Evolutionary conservation across 2,113 vertebrate genomes (phyloP).

Genomic region (Lutjanus erythropterus): DNA sequence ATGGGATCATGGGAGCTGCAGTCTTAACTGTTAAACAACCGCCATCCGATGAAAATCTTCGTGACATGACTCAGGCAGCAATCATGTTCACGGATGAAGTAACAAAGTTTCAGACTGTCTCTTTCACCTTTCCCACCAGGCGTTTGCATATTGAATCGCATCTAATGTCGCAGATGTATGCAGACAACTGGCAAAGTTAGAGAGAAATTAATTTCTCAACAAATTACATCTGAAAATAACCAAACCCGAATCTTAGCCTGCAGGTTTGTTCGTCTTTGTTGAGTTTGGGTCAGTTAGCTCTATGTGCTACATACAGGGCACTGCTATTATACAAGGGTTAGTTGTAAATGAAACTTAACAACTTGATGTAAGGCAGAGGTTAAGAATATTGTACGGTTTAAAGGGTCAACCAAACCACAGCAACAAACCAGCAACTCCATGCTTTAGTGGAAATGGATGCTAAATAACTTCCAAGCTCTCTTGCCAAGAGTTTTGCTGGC

Average conservation of each 20-base stretch:
- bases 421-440: neutral
- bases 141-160: constrained; percentile 39
- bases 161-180: constrained; percentile 36
- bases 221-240: constrained; percentile 31
- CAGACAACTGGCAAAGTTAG: constrained; percentile 25
- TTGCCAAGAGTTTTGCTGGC: constrained; percentile 3
- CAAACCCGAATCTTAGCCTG: constrained; percentile 20
- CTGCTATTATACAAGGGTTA: neutral
- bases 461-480: constrained; percentile 8
- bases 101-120: too few relatives aligned
- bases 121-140: neutral
- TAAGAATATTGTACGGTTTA: neutral
- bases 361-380: neutral
- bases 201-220: constrained; percentile 11
- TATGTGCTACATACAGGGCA: neutral
- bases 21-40: too few relatives aligned
- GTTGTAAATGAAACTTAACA: neutral
- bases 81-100: too few relatives aligned
- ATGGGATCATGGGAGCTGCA: too few relatives aligned
- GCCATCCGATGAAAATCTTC: too few relatives aligned
- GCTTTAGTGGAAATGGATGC: neutral
- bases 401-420: neutral
- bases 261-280: constrained; percentile 28
- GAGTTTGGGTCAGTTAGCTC: constrained; percentile 3
- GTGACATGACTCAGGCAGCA: too few relatives aligned